These are phyloP conservation scores for Latrodectus elegans DNA, from an alignment of 2,888 invertebrate species.

Conservation along the genomic window DNA sequence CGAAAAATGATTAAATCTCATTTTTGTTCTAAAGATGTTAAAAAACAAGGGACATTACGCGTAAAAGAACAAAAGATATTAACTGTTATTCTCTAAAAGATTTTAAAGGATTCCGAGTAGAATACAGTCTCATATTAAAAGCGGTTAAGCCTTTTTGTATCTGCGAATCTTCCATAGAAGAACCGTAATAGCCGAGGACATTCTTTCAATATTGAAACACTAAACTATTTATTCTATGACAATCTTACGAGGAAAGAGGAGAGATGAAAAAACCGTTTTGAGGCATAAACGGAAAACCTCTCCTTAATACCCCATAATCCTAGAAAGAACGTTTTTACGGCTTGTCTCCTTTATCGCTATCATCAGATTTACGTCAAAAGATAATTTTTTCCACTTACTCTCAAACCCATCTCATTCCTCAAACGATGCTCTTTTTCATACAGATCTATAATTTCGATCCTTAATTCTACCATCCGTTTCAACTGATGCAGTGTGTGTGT, in stretches of 20 bases:
- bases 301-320: slow-evolving; percentile 29
- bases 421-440: slow-evolving; percentile 20
- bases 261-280: slow-evolving; percentile 10
- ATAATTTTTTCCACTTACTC: slow-evolving; percentile 10
- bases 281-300: not conserved
- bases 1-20: too few relatives aligned
- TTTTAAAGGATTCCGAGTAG: not conserved
- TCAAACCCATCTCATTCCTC: slow-evolving; percentile 25
- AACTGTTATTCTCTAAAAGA: too few relatives aligned
- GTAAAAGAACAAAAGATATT: too few relatives aligned
- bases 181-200: too few relatives aligned
- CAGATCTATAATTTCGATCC: slow-evolving; percentile 22
- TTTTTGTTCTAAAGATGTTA: too few relatives aligned
- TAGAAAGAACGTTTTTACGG: slow-evolving; percentile 34
- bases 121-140: slow-evolving; percentile 1
- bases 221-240: slow-evolving; percentile 18
- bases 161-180: not conserved
- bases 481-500: not conserved
- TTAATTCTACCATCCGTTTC: slow-evolving; percentile 21
- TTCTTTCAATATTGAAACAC: slow-evolving; percentile 9
- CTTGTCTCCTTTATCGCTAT: slow-evolving; percentile 13
- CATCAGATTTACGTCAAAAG: slow-evolving; percentile 4
- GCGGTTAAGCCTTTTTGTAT: not conserved
- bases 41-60: too few relatives aligned
- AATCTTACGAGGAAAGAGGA: slow-evolving; percentile 3